A percentile compares a stretch with the other conserved stretches of the same genome.
phyloP scores from a whole-genome alignment of 2,888 invertebrate species.

The Drosophila fulvimacula region DNA sequence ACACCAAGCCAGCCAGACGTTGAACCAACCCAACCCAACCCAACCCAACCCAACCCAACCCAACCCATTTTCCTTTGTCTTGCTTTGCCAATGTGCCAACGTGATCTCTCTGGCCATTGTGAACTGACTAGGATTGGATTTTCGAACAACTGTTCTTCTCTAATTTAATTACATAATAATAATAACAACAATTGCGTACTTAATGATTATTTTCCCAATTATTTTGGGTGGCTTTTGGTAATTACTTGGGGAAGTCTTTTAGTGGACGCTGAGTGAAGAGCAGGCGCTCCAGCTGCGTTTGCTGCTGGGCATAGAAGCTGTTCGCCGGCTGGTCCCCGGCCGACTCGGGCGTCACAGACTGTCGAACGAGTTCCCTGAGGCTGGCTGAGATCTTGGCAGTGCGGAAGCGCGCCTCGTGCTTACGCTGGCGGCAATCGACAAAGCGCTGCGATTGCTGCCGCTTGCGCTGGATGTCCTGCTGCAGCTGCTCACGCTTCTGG shows the following conservation, averaged over 20 bases:
- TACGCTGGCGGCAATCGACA: slow-evolving; percentile 76
- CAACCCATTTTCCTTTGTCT: too few species aligned
- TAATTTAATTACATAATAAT: slow-evolving; percentile 44
- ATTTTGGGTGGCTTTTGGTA: not conserved
- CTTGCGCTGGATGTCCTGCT: slow-evolving; percentile 80
- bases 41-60: not conserved
- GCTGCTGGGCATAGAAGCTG: slow-evolving; percentile 61
- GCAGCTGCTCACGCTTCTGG: slow-evolving; percentile 76
- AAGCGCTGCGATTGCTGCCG: slow-evolving; percentile 81
- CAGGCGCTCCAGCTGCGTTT: slow-evolving; percentile 61
- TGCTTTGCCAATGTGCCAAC: too few species aligned
- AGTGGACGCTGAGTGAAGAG: slow-evolving; percentile 46
- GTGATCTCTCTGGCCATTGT: not conserved
- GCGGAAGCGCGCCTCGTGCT: slow-evolving; percentile 78
- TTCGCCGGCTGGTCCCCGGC: slow-evolving; percentile 39
- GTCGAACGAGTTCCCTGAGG: slow-evolving; percentile 83
- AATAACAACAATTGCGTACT: slow-evolving; percentile 38
- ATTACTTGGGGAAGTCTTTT: slow-evolving; percentile 10
- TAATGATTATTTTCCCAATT: not conserved
- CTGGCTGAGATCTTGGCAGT: slow-evolving; percentile 84
- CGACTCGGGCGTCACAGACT: slow-evolving; percentile 83
- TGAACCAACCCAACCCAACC: slow-evolving; percentile 1
- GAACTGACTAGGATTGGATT: not conserved
- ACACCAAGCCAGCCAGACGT: not conserved
- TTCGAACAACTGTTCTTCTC: not conserved